phyloP scores from a whole-genome alignment of 2,888 invertebrate genomes.

The Bedellia somnulentella region DNA sequence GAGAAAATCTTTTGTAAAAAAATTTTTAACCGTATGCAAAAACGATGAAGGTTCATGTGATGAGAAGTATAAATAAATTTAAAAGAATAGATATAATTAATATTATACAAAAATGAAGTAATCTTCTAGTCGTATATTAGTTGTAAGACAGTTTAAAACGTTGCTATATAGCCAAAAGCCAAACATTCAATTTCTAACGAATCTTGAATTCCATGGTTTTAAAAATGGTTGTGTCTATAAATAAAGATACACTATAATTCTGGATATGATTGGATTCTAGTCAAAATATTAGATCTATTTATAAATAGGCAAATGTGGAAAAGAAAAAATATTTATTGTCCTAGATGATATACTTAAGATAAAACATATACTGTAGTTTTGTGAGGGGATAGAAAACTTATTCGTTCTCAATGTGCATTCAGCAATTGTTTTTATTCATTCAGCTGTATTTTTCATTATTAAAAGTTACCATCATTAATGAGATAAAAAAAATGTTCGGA shows the following conservation, averaged over 20 bases:
- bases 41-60: constrained; percentile 7
- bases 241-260: constrained; percentile 41
- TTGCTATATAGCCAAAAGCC: constrained; percentile 19
- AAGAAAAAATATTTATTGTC: constrained; percentile 58
- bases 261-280: constrained; percentile 35
- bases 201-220: constrained; percentile 39
- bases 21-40: constrained; percentile 19
- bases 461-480: constrained; percentile 1
- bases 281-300: constrained; percentile 51
- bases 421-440: constrained; percentile 1
- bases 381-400: constrained; percentile 1
- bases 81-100: constrained; percentile 2
- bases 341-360: constrained; percentile 41
- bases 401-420: constrained; percentile 1
- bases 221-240: constrained; percentile 54
- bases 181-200: constrained; percentile 45
- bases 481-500: constrained; percentile 1
- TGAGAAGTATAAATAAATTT: constrained; percentile 3
- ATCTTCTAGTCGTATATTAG: constrained; percentile 20
- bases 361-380: constrained; percentile 46
- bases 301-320: constrained; percentile 36
- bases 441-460: not conserved
- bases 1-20: constrained; percentile 23
- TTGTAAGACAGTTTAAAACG: constrained; percentile 15
- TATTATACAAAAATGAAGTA: constrained; percentile 19